Base-by-base conservation (phyloP, 2,797 vertebrate species). In the Tokudaia muenninki region DNA sequence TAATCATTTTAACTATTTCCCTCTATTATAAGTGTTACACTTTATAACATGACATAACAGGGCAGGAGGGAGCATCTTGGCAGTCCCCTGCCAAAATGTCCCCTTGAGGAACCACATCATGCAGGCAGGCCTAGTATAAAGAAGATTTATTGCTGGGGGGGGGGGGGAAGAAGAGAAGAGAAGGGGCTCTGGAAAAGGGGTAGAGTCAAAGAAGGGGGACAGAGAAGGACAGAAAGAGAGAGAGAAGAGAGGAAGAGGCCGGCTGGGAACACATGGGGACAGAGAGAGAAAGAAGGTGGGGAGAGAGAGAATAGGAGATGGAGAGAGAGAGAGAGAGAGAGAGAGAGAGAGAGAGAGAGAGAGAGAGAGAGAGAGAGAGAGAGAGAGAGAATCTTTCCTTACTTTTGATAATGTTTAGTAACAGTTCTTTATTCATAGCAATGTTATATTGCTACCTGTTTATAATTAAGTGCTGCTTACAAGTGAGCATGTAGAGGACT, bases 371-470 rank as follows among this genome's bases (percentile, higher is more conserved):
- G 22, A 61, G 5, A 4, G 59, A 61, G 61, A 63, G 61, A 29
- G 61, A 63, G 61, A 63, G 61, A 31, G 63, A 13, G 63, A 14
- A 4, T 11, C 14, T 77, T 78, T 81, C 14, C 41, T 7, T 10
- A 16, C 11, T 21, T 80, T 41, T 47, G n/a, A 24, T 34, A 70
- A 91, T 52, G 29, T 74, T 63, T 82, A 90, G 57, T 94, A 82
- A 59, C n/a, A 78, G 59, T 41, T 92, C 94, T 95, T 44, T 87
- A 90, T 29, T 91, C 77, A 11, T n/a, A 14, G 70, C 81, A 75
- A 0, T 47, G 10, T 31, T 31, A n/a, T 29, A 59, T 86, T 77
- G 78, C 74, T 82, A 19, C 67, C 24, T 74, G 57, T 44, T 93
- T 93, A 63, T 65, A 92, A 88, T 92, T 84, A 50, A 4, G 7